These are phyloP conservation scores for Pantala flavescens DNA, from an alignment of 1,140 invertebrate genomes.

Conservation along the genomic window DNA sequence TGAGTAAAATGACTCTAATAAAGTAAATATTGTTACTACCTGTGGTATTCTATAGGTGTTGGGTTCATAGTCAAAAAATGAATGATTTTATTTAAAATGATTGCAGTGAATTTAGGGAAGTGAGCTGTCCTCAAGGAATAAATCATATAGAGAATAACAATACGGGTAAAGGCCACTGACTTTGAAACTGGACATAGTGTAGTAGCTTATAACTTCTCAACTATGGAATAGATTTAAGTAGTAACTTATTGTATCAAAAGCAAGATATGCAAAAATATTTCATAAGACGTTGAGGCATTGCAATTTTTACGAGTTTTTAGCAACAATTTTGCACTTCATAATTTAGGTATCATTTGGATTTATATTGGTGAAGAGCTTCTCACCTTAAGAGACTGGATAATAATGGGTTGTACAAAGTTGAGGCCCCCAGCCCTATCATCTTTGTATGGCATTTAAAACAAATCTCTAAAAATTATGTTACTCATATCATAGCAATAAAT, in stretches of 20 bases:
- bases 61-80: background rate
- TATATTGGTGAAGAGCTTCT: background rate
- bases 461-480: background rate
- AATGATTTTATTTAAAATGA: background rate
- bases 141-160: background rate
- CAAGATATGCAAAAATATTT: background rate
- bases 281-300: background rate
- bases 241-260: background rate
- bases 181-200: background rate
- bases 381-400: background rate
- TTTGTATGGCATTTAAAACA: background rate
- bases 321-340: background rate
- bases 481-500: conserved; percentile 1
- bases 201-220: background rate
- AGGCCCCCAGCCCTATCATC: background rate
- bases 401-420: background rate
- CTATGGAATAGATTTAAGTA: background rate
- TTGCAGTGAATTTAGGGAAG: background rate
- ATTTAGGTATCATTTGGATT: background rate
- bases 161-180: background rate
- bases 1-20: background rate
- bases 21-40: background rate
- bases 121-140: background rate
- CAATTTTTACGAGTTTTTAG: background rate
- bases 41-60: background rate